Evolutionary conservation across 2,113 vertebrate genomes (phyloP).

Genomic region (Sorex araneus): DNA sequence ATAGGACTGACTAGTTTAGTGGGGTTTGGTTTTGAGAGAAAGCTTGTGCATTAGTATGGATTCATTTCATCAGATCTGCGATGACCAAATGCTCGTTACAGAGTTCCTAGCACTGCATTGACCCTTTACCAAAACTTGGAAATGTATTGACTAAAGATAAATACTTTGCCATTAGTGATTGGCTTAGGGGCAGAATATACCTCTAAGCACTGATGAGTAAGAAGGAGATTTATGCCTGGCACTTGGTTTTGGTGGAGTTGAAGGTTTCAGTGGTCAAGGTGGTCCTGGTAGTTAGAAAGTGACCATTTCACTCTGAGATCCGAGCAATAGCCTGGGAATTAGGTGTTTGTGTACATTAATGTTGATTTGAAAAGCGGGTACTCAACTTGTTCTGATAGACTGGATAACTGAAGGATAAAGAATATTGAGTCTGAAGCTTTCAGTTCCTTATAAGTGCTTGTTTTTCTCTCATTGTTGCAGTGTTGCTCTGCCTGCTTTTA

Average conservation of each 20-base stretch:
- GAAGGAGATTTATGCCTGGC: not conserved
- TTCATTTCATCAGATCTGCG: not conserved
- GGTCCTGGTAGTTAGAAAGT: not conserved
- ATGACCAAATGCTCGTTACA: not conserved
- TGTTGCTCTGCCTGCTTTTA: not conserved
- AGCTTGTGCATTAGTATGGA: not conserved
- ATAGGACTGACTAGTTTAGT: not conserved
- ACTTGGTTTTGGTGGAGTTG: not conserved
- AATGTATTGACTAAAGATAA: not conserved
- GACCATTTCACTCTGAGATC: not conserved
- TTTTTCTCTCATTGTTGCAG: not conserved
- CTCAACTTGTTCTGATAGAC: not conserved
- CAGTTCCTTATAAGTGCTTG: not conserved
- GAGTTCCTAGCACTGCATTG: not conserved
- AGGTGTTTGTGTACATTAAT: not conserved
- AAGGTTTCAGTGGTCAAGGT: not conserved
- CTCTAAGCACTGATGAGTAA: not conserved
- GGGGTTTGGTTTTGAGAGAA: slow-evolving; percentile 1
- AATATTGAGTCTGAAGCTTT: not conserved
- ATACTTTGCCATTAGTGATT: not conserved
- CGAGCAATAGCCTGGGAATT: not conserved
- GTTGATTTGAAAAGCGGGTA: not conserved
- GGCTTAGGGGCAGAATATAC: not conserved
- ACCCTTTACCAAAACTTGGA: not conserved
- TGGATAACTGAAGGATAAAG: not conserved